A percentile compares a stretch with the other conserved stretches of the same genome.
phyloP scores from a whole-genome alignment of 2,888 invertebrate species.

The Automeris io region DNA sequence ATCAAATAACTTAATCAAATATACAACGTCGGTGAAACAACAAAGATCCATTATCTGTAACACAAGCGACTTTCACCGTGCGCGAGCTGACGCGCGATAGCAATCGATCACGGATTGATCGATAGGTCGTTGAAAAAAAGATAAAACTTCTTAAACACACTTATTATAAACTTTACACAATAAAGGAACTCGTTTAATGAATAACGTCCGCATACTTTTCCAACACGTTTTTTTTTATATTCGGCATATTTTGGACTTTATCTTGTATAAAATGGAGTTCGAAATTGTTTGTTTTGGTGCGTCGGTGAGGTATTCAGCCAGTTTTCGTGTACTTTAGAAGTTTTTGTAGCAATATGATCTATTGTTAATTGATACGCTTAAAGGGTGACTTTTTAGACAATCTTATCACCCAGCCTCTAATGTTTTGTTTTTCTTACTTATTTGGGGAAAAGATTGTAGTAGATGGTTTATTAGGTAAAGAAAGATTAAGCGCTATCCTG shows the following conservation, averaged over 20 bases:
- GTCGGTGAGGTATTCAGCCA: slow-evolving; percentile 1
- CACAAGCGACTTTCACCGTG: slow-evolving; percentile 39
- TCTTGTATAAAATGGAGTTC: slow-evolving; percentile 6
- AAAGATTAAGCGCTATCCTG: no score
- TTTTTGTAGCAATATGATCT: slow-evolving; percentile 31
- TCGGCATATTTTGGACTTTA: neutral
- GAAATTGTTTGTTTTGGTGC: slow-evolving; percentile 9
- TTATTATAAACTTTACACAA: slow-evolving; percentile 26
- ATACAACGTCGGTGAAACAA: slow-evolving; percentile 22
- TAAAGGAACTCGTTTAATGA: slow-evolving; percentile 27
- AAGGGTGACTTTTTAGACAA: slow-evolving; percentile 42
- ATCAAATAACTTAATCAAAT: neutral
- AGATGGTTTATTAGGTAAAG: no score
- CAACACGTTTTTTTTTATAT: slow-evolving; percentile 10
- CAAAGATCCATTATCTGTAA: slow-evolving; percentile 22
- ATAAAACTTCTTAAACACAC: slow-evolving; percentile 23
- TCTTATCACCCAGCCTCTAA: no score
- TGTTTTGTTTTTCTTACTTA: no score
- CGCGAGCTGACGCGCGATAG: slow-evolving; percentile 25
- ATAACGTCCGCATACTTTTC: slow-evolving; percentile 22
- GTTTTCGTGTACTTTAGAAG: slow-evolving; percentile 12
- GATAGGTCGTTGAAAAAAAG: slow-evolving; percentile 32
- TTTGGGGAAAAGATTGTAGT: no score
- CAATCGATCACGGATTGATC: slow-evolving; percentile 44
- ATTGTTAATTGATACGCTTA: slow-evolving; percentile 53